Percentiles rank a stretch among this genome's conserved stretches.
Evolutionary conservation across 2,113 vertebrate species (phyloP).

Genomic region (Caranx ignobilis): DNA sequence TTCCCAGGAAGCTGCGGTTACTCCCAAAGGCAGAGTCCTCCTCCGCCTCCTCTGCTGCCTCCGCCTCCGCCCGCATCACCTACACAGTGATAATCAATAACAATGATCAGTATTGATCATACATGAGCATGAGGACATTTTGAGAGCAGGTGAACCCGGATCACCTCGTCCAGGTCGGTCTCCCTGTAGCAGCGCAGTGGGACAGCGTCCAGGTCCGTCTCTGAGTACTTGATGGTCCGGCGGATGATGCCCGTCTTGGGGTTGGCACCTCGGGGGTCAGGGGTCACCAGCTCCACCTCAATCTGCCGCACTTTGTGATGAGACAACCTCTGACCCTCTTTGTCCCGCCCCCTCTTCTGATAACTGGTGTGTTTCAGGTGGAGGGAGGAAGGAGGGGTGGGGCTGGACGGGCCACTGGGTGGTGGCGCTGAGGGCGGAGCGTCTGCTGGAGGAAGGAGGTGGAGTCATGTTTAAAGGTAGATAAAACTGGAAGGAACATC

Average conservation of each 20-base stretch:
- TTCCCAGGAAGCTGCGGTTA: conserved; percentile 86
- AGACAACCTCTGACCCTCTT: conserved; percentile 22
- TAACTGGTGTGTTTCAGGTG: conserved; percentile 30
- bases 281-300: conserved; percentile 87
- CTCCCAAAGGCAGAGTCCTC: conserved; percentile 92
- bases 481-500: too few relatives aligned
- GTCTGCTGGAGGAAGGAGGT: conserved; percentile 30
- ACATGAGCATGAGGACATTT: neutral
- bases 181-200: conserved; percentile 94
- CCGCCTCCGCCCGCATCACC: conserved; percentile 78
- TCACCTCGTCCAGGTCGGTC: conserved; percentile 95
- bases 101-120: too few relatives aligned
- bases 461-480: too few relatives aligned
- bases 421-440: conserved; percentile 40
- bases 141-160: too few relatives aligned
- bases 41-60: conserved; percentile 86
- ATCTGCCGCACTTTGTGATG: conserved; percentile 85
- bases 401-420: conserved; percentile 49
- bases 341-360: conserved; percentile 45
- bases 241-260: conserved; percentile 82
- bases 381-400: conserved; percentile 62
- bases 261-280: conserved; percentile 46
- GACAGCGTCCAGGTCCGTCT: conserved; percentile 95
- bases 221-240: conserved; percentile 91
- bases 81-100: neutral